Base-by-base conservation (phyloP, 2,888 invertebrate species). In the Drosophila meridionalis region DNA sequence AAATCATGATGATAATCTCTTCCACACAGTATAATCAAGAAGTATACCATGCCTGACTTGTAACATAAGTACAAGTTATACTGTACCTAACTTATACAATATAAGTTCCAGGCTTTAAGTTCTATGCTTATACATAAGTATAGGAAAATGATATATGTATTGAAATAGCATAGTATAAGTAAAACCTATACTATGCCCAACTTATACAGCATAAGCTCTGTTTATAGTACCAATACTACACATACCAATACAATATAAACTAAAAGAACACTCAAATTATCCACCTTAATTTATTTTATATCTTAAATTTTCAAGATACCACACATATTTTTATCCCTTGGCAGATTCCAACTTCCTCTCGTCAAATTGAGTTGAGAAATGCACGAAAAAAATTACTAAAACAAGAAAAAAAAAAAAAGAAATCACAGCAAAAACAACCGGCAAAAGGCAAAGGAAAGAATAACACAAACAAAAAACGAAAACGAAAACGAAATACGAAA, bases 321-420 rank as follows among this genome's bases (percentile, higher is more conserved):
- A 11, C 3, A 52, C 36, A 52, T 52, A 36, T 52, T 52, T 52
- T 36, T 12, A 52, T 52, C 12, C 26, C 6, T 5, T 2, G 20
- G 7, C 34, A 26, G 20, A 52, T 52, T 52, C 52, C 52, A n/a
- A 52, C 34, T 36, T 52, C 34, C 52, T 34, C 12, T 52, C 20
- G 34, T n/a, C 34, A 52, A 52, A 52, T 34, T 52, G 52, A 52
- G 34, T 26, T 52, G 26, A 36, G 34, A 52, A 34, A 52, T 34
- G 34, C 34, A 20, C 52, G 34, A 20, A 52, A 20, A 20, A 20
- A 52, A 52, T 52, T 52, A 52, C 52, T 11, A n/a, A 30, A 48
- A 20, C 20, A 20, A 20, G 20, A 32, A 8, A 32, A 14, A 28
- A 47, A 28, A 14, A 6, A 11, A 48, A 9, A 50, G 20, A n/a